Base-by-base conservation (phyloP, 1,140 invertebrate species). In the Harpegnathos saltator region DNA sequence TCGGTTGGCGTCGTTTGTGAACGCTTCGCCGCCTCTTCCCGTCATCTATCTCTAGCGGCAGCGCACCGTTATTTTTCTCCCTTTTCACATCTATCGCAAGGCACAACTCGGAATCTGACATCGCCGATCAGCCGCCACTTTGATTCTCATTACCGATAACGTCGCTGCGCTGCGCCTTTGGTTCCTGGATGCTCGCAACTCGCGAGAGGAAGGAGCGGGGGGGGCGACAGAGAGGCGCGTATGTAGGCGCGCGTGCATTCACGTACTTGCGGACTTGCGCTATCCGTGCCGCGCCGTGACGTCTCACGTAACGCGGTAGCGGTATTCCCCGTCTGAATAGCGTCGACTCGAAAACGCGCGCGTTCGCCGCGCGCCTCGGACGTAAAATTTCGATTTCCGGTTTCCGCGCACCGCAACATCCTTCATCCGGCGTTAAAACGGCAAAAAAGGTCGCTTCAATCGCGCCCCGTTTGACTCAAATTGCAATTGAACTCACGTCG, bases 1-100 rank as follows among this genome's bases (percentile, higher is more conserved):
- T 19, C 75, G 75, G 75, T 78, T 71, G 71, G 33, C 75, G 69
- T 80, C 75, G 48, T 71, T 80, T 80, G n/a, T n/a, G 69, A 80
- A 80, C 75, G 75, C 75, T 59, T 71, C 65, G 65, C 71, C 75
- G 75, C 52, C 52, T 71, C 75, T 69, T 58, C 65, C n/a, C 52
- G 33, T 71, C 14, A n/a, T n/a, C n/a, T n/a, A n/a, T 24, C 29
- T 29, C 63, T 69, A 69, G 52, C 52, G 63, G 65, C 65, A 58
- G 19, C 17, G 19, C 14, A 33, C 63, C 24, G 17, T 24, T 58
- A 2, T 71, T 48, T 29, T 71, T 38, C 33, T 71, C 29, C 33
- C 29, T 80, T n/a, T n/a, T 58, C 61, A 24, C 65, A 11, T 71
- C 65, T 48, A 68, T 68, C 65, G 17, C 66, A 44, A 68, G 33